Evolutionary conservation across 2,113 vertebrate species (phyloP).

Genomic region (Pleuronectes platessa): DNA sequence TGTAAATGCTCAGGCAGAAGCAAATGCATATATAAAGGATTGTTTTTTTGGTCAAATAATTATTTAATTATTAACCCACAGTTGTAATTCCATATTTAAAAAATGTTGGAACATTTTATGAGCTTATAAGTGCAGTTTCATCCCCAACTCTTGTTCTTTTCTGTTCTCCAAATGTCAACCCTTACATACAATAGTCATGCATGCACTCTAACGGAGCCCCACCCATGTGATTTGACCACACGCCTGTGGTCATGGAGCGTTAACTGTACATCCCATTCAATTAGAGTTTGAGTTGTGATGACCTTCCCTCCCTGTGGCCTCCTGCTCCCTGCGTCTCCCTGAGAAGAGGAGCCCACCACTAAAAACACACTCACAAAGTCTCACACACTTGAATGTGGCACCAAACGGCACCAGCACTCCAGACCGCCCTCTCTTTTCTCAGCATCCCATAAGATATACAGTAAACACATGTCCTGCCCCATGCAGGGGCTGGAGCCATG

Average conservation of each 20-base stretch:
- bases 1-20: too few relatives aligned
- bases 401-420: constrained; percentile 57
- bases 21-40: too few relatives aligned
- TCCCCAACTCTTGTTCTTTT: neutral
- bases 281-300: constrained; percentile 52
- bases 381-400: constrained; percentile 49
- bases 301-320: constrained; percentile 33
- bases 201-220: neutral
- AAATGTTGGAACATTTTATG: neutral
- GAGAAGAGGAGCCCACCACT: constrained; percentile 32
- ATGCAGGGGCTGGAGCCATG: constrained; percentile 68
- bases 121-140: neutral
- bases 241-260: constrained; percentile 9
- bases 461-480: constrained; percentile 64
- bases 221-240: constrained; percentile 26
- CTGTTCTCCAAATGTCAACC: neutral
- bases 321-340: constrained; percentile 21
- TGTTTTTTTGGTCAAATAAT: too few relatives aligned
- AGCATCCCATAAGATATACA: constrained; percentile 67
- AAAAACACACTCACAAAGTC: constrained; percentile 34
- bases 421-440: constrained; percentile 62
- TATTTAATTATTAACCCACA: too few relatives aligned
- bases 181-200: constrained; percentile 4
- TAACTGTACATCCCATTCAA: constrained; percentile 58
- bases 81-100: neutral